Conservation (phyloP, 2,888 invertebrate genomes). For the Callimorpha dominula region DNA sequence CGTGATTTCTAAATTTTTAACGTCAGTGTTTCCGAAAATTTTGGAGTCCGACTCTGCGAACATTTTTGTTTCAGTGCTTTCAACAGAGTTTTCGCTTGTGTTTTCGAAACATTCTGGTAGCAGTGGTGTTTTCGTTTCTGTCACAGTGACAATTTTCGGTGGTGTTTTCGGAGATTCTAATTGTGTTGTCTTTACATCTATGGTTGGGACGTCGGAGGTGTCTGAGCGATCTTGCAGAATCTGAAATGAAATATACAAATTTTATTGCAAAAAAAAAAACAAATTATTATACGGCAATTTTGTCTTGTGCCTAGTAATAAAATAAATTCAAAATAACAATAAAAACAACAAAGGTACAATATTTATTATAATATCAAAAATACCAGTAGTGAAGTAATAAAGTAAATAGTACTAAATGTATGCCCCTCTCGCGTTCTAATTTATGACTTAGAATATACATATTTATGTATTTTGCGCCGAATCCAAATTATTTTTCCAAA, state of each 20-base stretch:
- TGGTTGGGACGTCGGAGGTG: slow-evolving; percentile 64
- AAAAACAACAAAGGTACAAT: no score
- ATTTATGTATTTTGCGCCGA: no score
- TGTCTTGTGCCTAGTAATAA: no score
- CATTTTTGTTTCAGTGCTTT: not conserved
- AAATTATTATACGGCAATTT: not conserved
- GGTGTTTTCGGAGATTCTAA: slow-evolving; percentile 57
- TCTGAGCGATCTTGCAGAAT: slow-evolving; percentile 68
- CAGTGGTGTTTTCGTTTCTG: slow-evolving; percentile 55
- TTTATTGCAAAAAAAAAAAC: not conserved
- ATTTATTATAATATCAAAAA: no score
- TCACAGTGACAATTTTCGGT: slow-evolving; percentile 47
- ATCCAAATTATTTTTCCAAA: no score
- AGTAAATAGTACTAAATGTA: no score
- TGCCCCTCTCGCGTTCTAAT: no score
- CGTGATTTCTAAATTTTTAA: not conserved
- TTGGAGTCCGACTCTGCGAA: not conserved
- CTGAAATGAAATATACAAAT: slow-evolving; percentile 54
- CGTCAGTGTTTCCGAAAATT: not conserved
- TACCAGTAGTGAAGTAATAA: no score
- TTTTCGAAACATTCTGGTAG: slow-evolving; percentile 55
- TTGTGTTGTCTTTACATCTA: slow-evolving; percentile 50
- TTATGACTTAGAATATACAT: no score
- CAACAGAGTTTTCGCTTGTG: slow-evolving; percentile 6
- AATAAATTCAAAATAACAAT: no score